Conservation (phyloP, 1,140 invertebrate genomes). For the Neodiprion fabricii region DNA sequence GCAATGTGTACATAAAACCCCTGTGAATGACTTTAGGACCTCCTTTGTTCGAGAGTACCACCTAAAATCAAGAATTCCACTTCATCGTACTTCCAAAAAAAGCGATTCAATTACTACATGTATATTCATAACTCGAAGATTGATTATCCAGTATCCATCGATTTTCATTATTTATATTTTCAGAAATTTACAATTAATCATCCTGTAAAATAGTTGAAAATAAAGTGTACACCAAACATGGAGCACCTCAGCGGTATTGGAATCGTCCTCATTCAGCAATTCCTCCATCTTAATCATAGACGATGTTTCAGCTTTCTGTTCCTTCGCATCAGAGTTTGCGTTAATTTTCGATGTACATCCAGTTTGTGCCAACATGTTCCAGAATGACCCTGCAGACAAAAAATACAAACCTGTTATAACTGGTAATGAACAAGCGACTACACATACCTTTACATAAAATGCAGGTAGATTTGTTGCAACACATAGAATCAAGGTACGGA, state of each 20-base stretch:
- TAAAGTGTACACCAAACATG: background rate
- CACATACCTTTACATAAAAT: too few relatives aligned
- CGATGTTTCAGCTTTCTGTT: background rate
- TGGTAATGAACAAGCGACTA: background rate
- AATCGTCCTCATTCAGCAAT: background rate
- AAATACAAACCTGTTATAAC: background rate
- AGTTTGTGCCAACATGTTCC: background rate
- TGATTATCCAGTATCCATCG: too few relatives aligned
- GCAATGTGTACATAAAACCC: conserved; percentile 60
- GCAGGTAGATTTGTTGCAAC: too few relatives aligned
- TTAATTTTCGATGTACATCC: background rate
- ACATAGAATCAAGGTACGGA: too few relatives aligned
- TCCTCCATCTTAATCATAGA: conserved; percentile 2
- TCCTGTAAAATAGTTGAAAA: background rate
- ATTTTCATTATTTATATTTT: background rate
- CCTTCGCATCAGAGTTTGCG: background rate
- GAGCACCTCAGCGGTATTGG: background rate
- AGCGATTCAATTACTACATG: too few relatives aligned
- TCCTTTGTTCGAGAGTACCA: conserved; percentile 58
- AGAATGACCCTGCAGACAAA: background rate
- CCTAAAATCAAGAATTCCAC: conserved; percentile 29
- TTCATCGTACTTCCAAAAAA: background rate
- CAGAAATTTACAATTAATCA: background rate
- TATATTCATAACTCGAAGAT: too few relatives aligned
- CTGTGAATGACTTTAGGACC: conserved; percentile 58